These are phyloP conservation scores for Merops nubicus DNA, from an alignment of 2,113 vertebrate genomes.

Conservation along the genomic window DNA sequence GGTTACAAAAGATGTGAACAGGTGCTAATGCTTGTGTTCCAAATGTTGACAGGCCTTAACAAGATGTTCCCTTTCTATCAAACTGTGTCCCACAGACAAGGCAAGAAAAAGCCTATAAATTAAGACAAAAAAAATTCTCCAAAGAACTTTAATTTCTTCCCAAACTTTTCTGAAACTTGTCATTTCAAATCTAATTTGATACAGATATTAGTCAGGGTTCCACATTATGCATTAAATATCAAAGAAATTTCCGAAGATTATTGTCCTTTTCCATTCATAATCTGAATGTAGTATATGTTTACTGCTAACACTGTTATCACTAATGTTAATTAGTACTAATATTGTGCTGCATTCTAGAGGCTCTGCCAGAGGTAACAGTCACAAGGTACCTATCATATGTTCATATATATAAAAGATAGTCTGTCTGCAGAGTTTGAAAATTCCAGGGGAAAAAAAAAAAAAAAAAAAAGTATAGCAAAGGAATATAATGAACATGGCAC, in stretches of 20 bases:
- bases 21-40: background rate
- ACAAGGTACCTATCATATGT: background rate
- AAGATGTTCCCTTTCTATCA: background rate
- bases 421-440: background rate
- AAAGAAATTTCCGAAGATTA: background rate
- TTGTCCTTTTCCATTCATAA: background rate
- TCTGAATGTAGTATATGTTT: background rate
- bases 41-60: conserved; percentile 12
- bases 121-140: background rate
- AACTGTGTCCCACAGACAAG: background rate
- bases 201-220: background rate
- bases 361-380: background rate
- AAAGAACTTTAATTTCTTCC: background rate
- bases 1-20: conserved; percentile 37
- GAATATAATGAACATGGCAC: background rate
- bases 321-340: background rate
- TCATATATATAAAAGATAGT: background rate
- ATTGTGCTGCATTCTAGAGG: background rate
- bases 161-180: background rate
- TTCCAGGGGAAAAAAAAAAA: too few relatives aligned
- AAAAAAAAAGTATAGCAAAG: background rate
- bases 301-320: background rate
- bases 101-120: background rate
- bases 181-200: background rate
- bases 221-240: background rate